Base-by-base conservation (phyloP, 2,113 vertebrate genomes). In the Actinemys pallida region DNA sequence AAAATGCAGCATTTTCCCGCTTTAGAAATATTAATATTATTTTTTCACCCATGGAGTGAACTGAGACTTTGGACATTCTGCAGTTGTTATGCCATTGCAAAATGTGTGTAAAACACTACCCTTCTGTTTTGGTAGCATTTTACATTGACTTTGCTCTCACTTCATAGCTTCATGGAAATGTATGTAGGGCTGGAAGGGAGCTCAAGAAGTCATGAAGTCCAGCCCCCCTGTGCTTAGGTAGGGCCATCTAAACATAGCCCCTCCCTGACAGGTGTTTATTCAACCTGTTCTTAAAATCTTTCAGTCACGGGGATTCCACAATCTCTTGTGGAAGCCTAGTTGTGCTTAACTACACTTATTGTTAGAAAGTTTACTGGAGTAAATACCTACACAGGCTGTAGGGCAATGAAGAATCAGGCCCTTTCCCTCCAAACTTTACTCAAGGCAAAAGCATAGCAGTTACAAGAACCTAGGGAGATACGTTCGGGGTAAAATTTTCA, bases 21-120 rank as follows among this genome's bases (percentile, higher is more conserved):
- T n/a, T 2, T 12, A 31, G 22, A 39, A 83, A 53, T 17, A 10
- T 62, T 84, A 96, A 88, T 88, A 81, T 14, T 88, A 25, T 17
- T 42, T 35, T 87, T 62, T 80, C 16, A 80, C 27, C 4, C 62
- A 1, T 31, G 45, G 49, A 75, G 42, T 84, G 62, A 87, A 42
- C 22, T 13, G 96, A 88, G 78, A 45, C 52, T 89, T 81, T 92
- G 49, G 39, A 92, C 4, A 45, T 47, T 25, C 35, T 53, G 53
- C 20, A 85, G 69, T 39, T 35, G 24, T 47, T 42, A 29, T 65
- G 62, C 65, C 79, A 29, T 72, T 92, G 65, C 22, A 81, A 81
- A 86, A 47, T 11, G 31, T 22, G 56, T 22, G 31, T n/a, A 59
- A 76, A 54, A 4, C 4, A 45, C 25, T 24, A n/a, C 10, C 27